Percentiles rank a stretch among this genome's conserved stretches.
phyloP scores from a whole-genome alignment of 1,140 invertebrate species.

The Drosophila mayri region DNA sequence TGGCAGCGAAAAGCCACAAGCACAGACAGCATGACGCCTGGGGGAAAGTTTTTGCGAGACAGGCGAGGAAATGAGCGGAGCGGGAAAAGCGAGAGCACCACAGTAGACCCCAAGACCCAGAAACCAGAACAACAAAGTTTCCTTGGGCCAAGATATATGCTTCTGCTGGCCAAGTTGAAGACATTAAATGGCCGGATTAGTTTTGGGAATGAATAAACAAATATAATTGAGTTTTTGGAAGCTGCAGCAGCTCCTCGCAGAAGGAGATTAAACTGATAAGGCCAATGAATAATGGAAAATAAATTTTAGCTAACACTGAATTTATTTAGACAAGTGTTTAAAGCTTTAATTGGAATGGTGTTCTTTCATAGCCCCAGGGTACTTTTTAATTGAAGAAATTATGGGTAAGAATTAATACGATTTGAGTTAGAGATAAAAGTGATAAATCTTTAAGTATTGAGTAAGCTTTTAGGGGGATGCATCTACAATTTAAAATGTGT shows the following conservation, averaged over 20 bases:
- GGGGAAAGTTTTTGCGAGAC: constrained; percentile 58
- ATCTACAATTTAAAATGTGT: neutral
- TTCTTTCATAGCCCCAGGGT: no score
- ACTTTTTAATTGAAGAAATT: neutral
- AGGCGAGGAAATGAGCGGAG: constrained; percentile 33
- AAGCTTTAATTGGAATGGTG: neutral
- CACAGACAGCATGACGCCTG: constrained; percentile 72
- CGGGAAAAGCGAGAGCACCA: constrained; percentile 35
- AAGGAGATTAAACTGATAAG: constrained; percentile 27
- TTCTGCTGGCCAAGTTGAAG: constrained; percentile 47
- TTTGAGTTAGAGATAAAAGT: neutral
- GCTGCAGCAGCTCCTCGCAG: constrained; percentile 1
- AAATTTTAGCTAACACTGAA: neutral
- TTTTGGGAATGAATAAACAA: constrained; percentile 58
- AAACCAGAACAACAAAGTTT: constrained; percentile 53
- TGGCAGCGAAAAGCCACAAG: constrained; percentile 55
- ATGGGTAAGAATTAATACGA: neutral
- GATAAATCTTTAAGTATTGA: neutral
- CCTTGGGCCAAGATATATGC: constrained; percentile 61
- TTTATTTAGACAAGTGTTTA: neutral
- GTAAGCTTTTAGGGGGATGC: neutral
- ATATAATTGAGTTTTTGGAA: constrained; percentile 47
- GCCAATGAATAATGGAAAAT: constrained; percentile 18
- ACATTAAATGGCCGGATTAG: constrained; percentile 70
- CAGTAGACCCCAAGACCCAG: constrained; percentile 6